Evolutionary conservation across 2,797 vertebrate genomes (phyloP), one percentile per base, ranked within the genome.

Genomic region (Mormyrus hasselquistii): DNA sequence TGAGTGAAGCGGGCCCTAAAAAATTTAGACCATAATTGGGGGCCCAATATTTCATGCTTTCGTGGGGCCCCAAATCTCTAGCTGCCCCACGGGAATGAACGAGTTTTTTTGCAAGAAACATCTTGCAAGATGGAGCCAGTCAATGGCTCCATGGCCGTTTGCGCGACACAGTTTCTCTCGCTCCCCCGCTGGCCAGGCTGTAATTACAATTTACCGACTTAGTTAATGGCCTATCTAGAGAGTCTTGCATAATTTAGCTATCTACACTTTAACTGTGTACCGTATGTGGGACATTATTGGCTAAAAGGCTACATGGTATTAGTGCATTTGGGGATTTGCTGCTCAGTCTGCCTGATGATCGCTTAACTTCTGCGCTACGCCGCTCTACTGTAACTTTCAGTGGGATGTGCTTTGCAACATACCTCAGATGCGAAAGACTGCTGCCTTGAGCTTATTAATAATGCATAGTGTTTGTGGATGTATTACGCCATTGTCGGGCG

Each of bases 381-480:
- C 7, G 49, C 53, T 38, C 52, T 87, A 19, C 41, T 29, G n/a
- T 52, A 87, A 44, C 86, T 50, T 50, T 87, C 65, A 73, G 10
- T 65, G 65, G 52, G 89, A 73, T 34, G 16, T 87, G 87, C 38
- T 38, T 83, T 25, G 76, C 22, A 85, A 89, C 59, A 69, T 87
- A 73, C 22, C 38, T 49, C n/a, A 10, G 73, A 84, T 59, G 49
- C 69, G 41, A 86, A 90, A 79, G 85, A 59, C 59, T 59, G 73
- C 49, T 38, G 41, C 57, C 82, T 10, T 62, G 34, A 29, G 55
- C 84, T 59, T 34, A 50, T 90, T 76, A 91, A 90, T 89, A 89
- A 90, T 90, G 88, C 88, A 86, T 16, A 7, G 49, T 89, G 87
- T 87, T 83, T 65, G 90, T 73, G 47, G 41, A 88, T 73, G 53